phyloP scores from a whole-genome alignment of 2,797 vertebrate genomes.

The Schizothorax lantsangensis region DNA sequence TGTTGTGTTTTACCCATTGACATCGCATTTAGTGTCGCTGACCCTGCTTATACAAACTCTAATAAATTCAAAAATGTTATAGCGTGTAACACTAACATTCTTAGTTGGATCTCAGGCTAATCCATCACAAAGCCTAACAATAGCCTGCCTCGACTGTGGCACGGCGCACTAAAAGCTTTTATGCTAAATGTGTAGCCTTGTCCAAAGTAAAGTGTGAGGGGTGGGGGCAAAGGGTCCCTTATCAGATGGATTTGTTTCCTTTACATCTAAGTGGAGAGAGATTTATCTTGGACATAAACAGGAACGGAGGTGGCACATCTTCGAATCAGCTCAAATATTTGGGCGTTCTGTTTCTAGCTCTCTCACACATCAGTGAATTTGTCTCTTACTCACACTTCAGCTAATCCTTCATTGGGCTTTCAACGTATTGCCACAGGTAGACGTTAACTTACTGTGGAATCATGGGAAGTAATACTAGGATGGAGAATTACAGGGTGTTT shows the following conservation, averaged over 20 bases:
- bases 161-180: slow-evolving; percentile 84
- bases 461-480: neutral
- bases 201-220: slow-evolving; percentile 66
- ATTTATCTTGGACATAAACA: slow-evolving; percentile 77
- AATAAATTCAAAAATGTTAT: slow-evolving; percentile 88
- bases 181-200: slow-evolving; percentile 78
- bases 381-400: slow-evolving; percentile 27
- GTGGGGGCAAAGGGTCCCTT: slow-evolving; percentile 64
- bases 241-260: slow-evolving; percentile 82
- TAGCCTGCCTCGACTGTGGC: slow-evolving; percentile 79
- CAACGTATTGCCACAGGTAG: slow-evolving; percentile 2
- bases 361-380: slow-evolving; percentile 33
- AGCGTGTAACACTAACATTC: slow-evolving; percentile 88
- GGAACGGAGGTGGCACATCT: slow-evolving; percentile 44
- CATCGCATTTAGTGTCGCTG: slow-evolving; percentile 86
- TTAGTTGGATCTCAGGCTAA: slow-evolving; percentile 73
- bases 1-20: slow-evolving; percentile 86
- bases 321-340: slow-evolving; percentile 65
- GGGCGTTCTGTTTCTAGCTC: slow-evolving; percentile 69
- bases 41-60: slow-evolving; percentile 85
- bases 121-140: slow-evolving; percentile 87
- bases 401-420: slow-evolving; percentile 2
- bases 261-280: slow-evolving; percentile 73
- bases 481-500: neutral
- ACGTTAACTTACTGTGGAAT: neutral